Base-by-base conservation (phyloP, 2,888 invertebrate genomes). In the Andrena trimmerana region DNA sequence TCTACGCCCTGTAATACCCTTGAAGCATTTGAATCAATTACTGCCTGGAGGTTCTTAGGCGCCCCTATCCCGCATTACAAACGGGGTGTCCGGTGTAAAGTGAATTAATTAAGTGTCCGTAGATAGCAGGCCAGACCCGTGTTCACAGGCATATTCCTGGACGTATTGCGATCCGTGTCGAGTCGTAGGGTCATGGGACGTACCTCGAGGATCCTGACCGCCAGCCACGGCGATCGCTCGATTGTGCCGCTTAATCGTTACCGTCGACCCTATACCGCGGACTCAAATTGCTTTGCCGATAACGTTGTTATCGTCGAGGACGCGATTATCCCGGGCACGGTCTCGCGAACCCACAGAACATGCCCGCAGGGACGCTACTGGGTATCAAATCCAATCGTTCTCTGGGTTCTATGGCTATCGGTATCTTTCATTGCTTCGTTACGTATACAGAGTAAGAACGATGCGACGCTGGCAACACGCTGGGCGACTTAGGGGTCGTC, bases 1-100 rank as follows among this genome's bases (percentile, higher is more conserved):
- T 76, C 73, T 8, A 20, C 62, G 31, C 13, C 31, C 72, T 81
- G 85, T 90, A 89, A 91, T 90, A 85, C 88, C 89, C 88, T 85
- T 68, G 86, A 86, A 90, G 86, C 89, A 91, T 92, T 93, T 92
- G 90, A 93, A 91, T 93, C 92, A 92, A 92, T 93, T 92, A 92
- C 86, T 79, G 86, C 88, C 90, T 82, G 66, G 71, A 87, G 90
- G 88, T 85, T 90, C 90, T 91, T 86, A 90, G 87, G 86, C 86
- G 67, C 79, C 86, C 82, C 88, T 87, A 89, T 87, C 83, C 89
- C 83, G 84, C 84, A 91, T 90, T 89, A 90, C 90, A 88, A 88
- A 86, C 88, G 88, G 86, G 87, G 78, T 84, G 88, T 91, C 83
- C 83, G 83, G 88, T 79, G 87, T 88, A 91, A 92, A 92, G 90